A percentile compares a stretch with the other conserved stretches of the same genome.
Conservation (phyloP, 2,888 invertebrate genomes). For the Schrankia costaestrigalis region DNA sequence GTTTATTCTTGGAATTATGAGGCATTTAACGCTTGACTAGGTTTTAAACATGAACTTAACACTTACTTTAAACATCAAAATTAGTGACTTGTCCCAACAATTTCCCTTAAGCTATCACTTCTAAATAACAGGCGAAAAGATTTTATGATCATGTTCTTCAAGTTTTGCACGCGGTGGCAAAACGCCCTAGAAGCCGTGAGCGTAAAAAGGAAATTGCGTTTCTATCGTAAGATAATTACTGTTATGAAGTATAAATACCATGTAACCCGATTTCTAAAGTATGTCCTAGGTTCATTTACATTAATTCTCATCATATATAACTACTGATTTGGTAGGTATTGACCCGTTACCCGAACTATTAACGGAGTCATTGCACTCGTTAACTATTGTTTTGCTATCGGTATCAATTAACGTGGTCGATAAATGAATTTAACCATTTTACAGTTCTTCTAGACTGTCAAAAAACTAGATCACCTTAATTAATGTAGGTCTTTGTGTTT, state of each 20-base stretch:
- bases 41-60: no score
- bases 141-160: conserved; percentile 23
- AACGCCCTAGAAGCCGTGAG: conserved; percentile 27
- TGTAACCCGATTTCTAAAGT: conserved; percentile 40
- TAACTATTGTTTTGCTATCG: conserved; percentile 19
- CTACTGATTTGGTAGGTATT: conserved; percentile 34
- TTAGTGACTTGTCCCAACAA: no score
- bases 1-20: no score
- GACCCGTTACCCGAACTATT: conserved; percentile 23
- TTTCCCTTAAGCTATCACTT: conserved; percentile 2
- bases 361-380: conserved; percentile 31
- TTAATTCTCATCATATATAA: no score
- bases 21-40: no score
- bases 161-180: conserved; percentile 23
- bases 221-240: conserved; percentile 52
- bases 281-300: conserved; percentile 36
- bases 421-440: conserved; percentile 24
- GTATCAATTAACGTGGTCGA: conserved; percentile 27
- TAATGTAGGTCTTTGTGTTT: conserved; percentile 2
- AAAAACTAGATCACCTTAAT: conserved; percentile 7
- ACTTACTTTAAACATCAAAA: no score
- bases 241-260: conserved; percentile 38
- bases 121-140: conserved; percentile 15
- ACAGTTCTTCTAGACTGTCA: conserved; percentile 9
- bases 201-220: conserved; percentile 51